These are phyloP conservation scores for Rhamphomyia laevipes DNA, from an alignment of 2,888 invertebrate species.

Conservation along the genomic window DNA sequence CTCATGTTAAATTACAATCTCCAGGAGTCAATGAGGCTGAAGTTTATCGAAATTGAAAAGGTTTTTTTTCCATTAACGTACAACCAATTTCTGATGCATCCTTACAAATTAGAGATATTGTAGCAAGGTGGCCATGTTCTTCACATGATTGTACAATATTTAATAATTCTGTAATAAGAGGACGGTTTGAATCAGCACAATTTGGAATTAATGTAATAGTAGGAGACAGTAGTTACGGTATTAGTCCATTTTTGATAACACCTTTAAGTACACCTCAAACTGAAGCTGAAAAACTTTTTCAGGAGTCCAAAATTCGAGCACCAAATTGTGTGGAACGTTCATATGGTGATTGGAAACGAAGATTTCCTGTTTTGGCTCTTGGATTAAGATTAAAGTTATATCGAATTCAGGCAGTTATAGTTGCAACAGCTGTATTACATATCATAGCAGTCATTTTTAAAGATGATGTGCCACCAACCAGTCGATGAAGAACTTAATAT, in stretches of 20 bases:
- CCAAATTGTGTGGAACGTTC: constrained; percentile 10
- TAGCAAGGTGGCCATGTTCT: background rate
- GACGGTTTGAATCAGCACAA: constrained; percentile 4
- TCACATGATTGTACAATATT: constrained; percentile 9
- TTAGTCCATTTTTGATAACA: background rate
- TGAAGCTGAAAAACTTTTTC: constrained; percentile 1
- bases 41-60: background rate
- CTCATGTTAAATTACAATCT: background rate
- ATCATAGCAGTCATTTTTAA: constrained; percentile 2
- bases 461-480: no score
- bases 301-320: constrained; percentile 10
- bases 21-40: background rate
- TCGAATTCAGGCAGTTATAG: constrained; percentile 7
- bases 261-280: background rate
- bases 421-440: constrained; percentile 11
- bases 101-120: no score
- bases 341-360: constrained; percentile 12
- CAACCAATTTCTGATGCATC: background rate
- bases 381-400: constrained; percentile 6
- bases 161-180: constrained; percentile 5
- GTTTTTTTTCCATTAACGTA: background rate
- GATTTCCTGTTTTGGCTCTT: constrained; percentile 9
- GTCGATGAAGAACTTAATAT: no score
- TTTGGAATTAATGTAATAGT: constrained; percentile 4
- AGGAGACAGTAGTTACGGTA: constrained; percentile 2